Conservation (phyloP, 2,888 invertebrate genomes). For the Lasius platythorax region DNA sequence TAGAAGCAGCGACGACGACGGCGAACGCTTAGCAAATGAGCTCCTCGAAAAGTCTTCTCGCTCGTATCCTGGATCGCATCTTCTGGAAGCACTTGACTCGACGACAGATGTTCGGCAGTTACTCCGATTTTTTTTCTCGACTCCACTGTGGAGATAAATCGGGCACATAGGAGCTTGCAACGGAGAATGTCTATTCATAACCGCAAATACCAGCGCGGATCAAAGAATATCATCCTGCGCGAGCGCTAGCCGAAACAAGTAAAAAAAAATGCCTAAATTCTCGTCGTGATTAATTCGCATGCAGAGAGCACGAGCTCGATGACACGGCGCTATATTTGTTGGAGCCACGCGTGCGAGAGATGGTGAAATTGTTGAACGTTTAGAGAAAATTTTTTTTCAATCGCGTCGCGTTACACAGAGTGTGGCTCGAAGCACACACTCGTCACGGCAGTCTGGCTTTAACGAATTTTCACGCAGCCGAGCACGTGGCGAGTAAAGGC, state of each 20-base stretch:
- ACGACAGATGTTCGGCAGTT: conserved; percentile 75
- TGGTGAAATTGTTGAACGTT: conserved; percentile 19
- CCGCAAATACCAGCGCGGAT: background rate
- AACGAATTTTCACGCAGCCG: conserved; percentile 67
- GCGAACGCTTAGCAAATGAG: conserved; percentile 64
- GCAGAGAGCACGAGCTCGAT: background rate
- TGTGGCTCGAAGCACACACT: background rate
- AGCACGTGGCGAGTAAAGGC: conserved; percentile 56
- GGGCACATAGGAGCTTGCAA: background rate
- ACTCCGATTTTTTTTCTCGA: background rate
- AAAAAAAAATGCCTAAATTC: background rate
- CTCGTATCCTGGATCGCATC: conserved; percentile 59
- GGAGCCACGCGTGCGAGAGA: background rate
- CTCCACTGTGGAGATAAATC: conserved; percentile 9
- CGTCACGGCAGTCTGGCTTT: conserved; percentile 63
- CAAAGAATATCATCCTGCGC: background rate
- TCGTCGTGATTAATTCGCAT: conserved; percentile 12
- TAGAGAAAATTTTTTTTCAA: background rate
- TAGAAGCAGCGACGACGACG: conserved; percentile 34
- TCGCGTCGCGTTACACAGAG: conserved; percentile 10
- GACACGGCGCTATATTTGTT: background rate
- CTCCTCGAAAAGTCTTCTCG: conserved; percentile 56
- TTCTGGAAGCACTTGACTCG: conserved; percentile 71
- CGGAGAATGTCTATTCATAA: background rate
- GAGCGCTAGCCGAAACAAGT: background rate